phyloP scores from a whole-genome alignment of 53 echinoderm and acorn worm genomes.

The Holothuria scabra region DNA sequence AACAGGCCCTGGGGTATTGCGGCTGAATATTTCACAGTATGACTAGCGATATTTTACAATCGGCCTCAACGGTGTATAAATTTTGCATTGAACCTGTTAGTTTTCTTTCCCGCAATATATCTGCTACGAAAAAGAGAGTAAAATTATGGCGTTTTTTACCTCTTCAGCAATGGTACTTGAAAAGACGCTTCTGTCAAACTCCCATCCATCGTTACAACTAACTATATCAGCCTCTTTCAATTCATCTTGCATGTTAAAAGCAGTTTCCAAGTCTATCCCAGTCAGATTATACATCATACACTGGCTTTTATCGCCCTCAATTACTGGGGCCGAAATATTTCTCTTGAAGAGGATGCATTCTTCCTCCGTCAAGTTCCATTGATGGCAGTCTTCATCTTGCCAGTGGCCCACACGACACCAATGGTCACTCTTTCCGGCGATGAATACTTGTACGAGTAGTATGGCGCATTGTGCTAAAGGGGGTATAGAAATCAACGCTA shows the following conservation, averaged over 20 bases:
- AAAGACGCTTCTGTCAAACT: constrained; percentile 11
- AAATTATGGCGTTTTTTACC: background rate
- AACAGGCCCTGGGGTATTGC: too few relatives aligned
- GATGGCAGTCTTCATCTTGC: background rate
- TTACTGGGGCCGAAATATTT: background rate
- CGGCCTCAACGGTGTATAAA: too few relatives aligned
- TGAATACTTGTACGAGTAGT: constrained; percentile 2
- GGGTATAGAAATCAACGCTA: background rate
- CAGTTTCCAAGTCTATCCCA: background rate
- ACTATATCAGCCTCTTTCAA: background rate
- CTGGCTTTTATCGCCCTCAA: background rate
- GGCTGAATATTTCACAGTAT: too few relatives aligned
- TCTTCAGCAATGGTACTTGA: constrained; percentile 12
- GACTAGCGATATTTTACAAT: too few relatives aligned
- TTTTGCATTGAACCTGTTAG: too few relatives aligned
- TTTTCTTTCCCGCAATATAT: too few relatives aligned
- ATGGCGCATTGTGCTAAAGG: constrained; percentile 21
- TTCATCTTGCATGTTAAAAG: background rate
- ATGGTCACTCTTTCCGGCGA: constrained; percentile 8
- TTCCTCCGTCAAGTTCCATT: background rate
- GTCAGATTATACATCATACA: constrained; percentile 8
- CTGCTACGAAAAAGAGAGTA: too few relatives aligned
- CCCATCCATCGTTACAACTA: constrained; percentile 19
- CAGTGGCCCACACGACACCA: constrained; percentile 9
- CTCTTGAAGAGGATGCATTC: constrained; percentile 7